Base-by-base conservation (phyloP, 2,888 invertebrate species). In the Crematogaster levior region DNA sequence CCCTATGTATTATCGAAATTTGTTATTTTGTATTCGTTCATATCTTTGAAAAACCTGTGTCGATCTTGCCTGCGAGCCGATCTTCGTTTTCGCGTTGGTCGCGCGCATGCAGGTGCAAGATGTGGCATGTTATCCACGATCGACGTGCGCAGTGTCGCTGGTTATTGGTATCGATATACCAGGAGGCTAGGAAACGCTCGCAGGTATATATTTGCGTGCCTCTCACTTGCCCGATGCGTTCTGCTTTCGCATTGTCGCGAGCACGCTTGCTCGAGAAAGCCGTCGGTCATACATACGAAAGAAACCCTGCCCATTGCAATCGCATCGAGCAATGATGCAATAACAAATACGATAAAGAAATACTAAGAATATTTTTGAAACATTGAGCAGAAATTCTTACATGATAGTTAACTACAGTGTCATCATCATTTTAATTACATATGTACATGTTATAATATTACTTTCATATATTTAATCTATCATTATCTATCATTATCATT, bases 131-230 rank as follows among this genome's bases (percentile, higher is more conserved):
- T 85, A 65, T 82, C 60, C 70, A 60, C 82, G 85, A 89, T 83
- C 86, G 91, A 92, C 89, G 91, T 92, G 92, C 92, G 91, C 92
- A 91, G 92, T 91, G 91, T 90, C 86, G 90, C 92, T 92, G 92
- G 90, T 90, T 92, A 91, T 91, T 92, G 92, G 90, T 90, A 91
- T 92, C 91, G 89, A 40, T 79, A 61, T 90, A 91, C 60, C 90
- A 89, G 92, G 92, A 82, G 73, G 84, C 40, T 80, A 92, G 86
- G 37, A 87, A 66, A 53, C 15, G 10, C n/a, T 40, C 43, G 80
- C 53, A 87, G 80, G 66, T 66, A 79, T 6, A 34, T 18, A 43
- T 18, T 24, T 48, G 2, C 43, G n/a, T 34, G 12, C n/a, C 58
- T 53, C 46, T 27, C 34, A 34, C 24, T 53, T 40, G 30, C 37